Percentiles rank a stretch among this genome's conserved stretches.
Conservation (phyloP, 2,888 invertebrate genomes). For the Atherix ibis region DNA sequence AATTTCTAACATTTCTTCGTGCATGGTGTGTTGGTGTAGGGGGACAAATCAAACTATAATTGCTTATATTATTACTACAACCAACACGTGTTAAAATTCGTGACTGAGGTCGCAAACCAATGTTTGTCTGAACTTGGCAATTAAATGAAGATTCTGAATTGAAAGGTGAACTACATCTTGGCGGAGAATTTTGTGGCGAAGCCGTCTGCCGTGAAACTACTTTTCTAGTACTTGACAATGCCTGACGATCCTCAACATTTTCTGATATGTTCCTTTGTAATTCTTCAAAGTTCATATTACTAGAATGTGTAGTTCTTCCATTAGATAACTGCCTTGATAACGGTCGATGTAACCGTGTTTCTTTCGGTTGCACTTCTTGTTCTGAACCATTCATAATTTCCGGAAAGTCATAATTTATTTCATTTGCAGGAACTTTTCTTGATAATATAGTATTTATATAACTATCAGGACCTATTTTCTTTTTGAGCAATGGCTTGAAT, state of each 20-base stretch:
- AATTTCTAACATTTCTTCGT: conserved; percentile 45
- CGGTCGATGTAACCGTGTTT: conserved; percentile 43
- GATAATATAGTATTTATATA: conserved; percentile 46
- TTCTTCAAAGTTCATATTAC: conserved; percentile 22
- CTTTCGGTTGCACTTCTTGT: conserved; percentile 7
- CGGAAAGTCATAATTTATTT: conserved; percentile 27
- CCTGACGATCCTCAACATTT: conserved; percentile 6
- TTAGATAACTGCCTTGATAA: conserved; percentile 49
- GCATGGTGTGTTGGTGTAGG: conserved; percentile 81
- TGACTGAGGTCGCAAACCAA: conserved; percentile 41
- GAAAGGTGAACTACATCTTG: conserved; percentile 32
- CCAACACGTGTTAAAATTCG: conserved; percentile 42
- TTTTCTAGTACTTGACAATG: conserved; percentile 18
- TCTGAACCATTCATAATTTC: conserved; percentile 9
- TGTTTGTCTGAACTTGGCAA: conserved; percentile 8
- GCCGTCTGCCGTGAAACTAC: conserved; percentile 26
- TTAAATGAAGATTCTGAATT: conserved; percentile 16
- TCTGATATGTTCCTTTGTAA: conserved; percentile 12
- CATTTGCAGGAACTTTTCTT: conserved; percentile 29
- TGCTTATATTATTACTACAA: conserved; percentile 13
- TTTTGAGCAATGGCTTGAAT: conserved; percentile 42
- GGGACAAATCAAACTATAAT: conserved; percentile 50
- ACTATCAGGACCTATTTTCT: conserved; percentile 56
- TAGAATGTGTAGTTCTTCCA: conserved; percentile 31
- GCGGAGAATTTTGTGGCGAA: conserved; percentile 31